Conservation (phyloP, 2,888 invertebrate genomes). For the Zonitis immaculata region DNA sequence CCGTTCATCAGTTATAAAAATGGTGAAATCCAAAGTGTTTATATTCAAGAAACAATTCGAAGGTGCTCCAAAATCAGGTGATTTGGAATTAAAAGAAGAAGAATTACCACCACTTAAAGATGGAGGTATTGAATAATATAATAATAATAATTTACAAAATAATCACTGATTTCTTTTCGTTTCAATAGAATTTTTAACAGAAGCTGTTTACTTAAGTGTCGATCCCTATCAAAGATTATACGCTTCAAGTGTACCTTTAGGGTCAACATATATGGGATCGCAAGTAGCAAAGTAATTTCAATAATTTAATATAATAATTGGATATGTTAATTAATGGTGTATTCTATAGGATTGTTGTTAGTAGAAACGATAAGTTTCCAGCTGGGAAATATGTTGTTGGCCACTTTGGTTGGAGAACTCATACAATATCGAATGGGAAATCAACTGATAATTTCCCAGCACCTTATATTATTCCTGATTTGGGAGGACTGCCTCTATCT, state of each 20-base stretch:
- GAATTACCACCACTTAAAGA: constrained; percentile 59
- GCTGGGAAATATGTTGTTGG: constrained; percentile 61
- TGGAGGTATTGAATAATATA: constrained; percentile 57
- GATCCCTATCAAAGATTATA: constrained; percentile 68
- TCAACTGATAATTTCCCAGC: constrained; percentile 55
- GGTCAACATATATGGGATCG: constrained; percentile 62
- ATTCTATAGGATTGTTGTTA: constrained; percentile 63
- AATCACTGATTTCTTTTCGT: constrained; percentile 29
- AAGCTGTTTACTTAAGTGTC: constrained; percentile 65
- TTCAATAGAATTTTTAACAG: constrained; percentile 64
- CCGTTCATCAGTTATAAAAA: constrained; percentile 7
- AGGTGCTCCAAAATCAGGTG: constrained; percentile 61
- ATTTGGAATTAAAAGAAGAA: constrained; percentile 65
- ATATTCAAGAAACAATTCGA: constrained; percentile 61
- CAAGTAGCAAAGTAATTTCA: constrained; percentile 60
- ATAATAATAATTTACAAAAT: not conserved
- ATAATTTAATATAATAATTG: not conserved
- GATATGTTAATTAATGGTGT: not conserved
- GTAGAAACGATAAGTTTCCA: constrained; percentile 60
- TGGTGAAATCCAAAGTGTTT: constrained; percentile 53
- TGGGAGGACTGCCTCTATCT: constrained; percentile 55
- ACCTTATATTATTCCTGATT: constrained; percentile 54
- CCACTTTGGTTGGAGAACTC: constrained; percentile 65
- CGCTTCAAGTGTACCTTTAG: constrained; percentile 49
- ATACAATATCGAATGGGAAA: constrained; percentile 51